Conservation (phyloP, 2,888 invertebrate genomes). For the Drosophila flavopinicola region DNA sequence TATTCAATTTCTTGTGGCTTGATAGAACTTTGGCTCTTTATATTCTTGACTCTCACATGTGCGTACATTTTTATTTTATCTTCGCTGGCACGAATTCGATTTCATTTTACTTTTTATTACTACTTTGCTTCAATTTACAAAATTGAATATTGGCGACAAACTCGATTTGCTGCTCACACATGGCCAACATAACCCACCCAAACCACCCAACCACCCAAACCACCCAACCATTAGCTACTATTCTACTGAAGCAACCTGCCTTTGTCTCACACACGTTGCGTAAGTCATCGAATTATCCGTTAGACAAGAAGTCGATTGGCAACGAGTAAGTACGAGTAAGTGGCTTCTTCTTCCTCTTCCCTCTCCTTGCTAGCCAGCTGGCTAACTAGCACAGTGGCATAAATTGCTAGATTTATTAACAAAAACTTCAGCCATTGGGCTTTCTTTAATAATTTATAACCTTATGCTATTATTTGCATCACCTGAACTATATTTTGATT, state of each 20-base stretch:
- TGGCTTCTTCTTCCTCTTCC: slow-evolving; percentile 17
- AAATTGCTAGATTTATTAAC: background rate
- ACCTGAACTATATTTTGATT: too few species aligned
- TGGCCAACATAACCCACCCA: slow-evolving; percentile 13
- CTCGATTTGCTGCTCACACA: slow-evolving; percentile 67
- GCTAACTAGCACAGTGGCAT: slow-evolving; percentile 35
- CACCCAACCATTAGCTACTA: background rate
- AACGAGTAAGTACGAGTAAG: slow-evolving; percentile 38
- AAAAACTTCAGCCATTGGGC: too few species aligned
- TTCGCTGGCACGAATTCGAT: slow-evolving; percentile 58
- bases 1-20: slow-evolving; percentile 42
- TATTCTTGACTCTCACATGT: slow-evolving; percentile 19
- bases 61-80: slow-evolving; percentile 59
- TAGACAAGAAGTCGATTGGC: slow-evolving; percentile 40
- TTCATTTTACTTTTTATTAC: slow-evolving; percentile 54
- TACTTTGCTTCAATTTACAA: slow-evolving; percentile 75
- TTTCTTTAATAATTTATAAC: too few species aligned
- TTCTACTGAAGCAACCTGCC: slow-evolving; percentile 46
- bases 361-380: slow-evolving; percentile 36
- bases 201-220: background rate
- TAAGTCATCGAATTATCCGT: slow-evolving; percentile 63
- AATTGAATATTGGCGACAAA: slow-evolving; percentile 78
- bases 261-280: slow-evolving; percentile 60
- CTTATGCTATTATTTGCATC: too few species aligned
- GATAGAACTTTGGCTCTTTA: slow-evolving; percentile 14